phyloP scores from a whole-genome alignment of 2,797 vertebrate genomes.

The Numenius phaeopus region DNA sequence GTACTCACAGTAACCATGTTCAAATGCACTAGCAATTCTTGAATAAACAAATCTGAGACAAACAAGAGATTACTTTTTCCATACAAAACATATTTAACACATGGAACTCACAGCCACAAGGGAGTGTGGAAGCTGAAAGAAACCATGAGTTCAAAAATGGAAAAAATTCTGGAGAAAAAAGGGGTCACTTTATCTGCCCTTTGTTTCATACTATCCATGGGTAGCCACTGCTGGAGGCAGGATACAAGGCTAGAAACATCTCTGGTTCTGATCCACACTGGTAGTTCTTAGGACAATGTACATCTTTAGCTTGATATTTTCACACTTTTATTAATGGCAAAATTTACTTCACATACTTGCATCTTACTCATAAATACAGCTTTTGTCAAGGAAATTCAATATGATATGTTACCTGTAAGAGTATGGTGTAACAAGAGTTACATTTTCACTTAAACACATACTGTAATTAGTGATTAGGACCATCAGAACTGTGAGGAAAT shows the following conservation, averaged over 20 bases:
- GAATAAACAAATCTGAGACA: not conserved
- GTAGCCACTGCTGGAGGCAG: not conserved
- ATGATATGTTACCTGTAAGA: not conserved
- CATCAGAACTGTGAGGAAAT: constrained; percentile 22
- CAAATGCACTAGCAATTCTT: not conserved
- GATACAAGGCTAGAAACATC: not conserved
- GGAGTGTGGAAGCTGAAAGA: not conserved
- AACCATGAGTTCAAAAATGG: not conserved
- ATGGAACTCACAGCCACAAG: not conserved
- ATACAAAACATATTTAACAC: not conserved
- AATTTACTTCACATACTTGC: not conserved
- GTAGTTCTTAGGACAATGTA: not conserved
- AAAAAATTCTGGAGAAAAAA: not conserved
- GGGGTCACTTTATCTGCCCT: not conserved
- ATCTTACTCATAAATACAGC: not conserved
- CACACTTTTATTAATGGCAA: not conserved
- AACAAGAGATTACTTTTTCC: not conserved
- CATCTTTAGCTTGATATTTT: not conserved
- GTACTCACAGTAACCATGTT: not conserved
- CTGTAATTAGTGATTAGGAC: not conserved
- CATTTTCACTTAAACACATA: constrained; percentile 1
- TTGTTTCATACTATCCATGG: not conserved
- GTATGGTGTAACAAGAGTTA: not conserved
- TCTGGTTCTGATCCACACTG: not conserved
- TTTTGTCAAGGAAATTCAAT: not conserved